Base-by-base conservation (phyloP, 2,797 vertebrate species). In the Alcedo quadribrachys region DNA sequence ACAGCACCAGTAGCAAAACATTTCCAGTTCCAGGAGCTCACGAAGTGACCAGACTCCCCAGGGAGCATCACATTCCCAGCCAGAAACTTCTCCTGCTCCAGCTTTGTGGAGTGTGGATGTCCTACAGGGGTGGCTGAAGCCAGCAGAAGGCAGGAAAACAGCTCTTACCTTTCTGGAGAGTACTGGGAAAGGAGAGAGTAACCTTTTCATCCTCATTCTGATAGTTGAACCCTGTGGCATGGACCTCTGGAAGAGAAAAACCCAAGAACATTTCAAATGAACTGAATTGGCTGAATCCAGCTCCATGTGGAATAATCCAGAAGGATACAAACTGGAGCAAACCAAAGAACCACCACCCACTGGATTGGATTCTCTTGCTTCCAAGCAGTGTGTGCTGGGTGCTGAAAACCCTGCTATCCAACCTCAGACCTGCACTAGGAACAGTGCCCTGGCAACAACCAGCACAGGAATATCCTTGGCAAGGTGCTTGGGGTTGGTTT, bases 151-250 rank as follows among this genome's bases (percentile, higher is more conserved):
- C 48, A n/a, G 12, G 33, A 20, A 61, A 65, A 53, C 0, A n/a
- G 45, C 12, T 60, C 95, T 97, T 96, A 99, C 99, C 99, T 98
- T 98, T 98, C 96, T 99, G 99, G 91, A 99, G 98, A 84, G 98
- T 97, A 66, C 98, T 99, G 83, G 99, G 99, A 93, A 99, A 99
- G 45, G 99, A 99, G 91, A 99, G 97, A 37, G 99, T 99, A 93
- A 99, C 99, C 97, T 99, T 99, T 88, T 99, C 99, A 92, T 99
- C 99, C 97, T 99, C 99, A 7, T 99, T 99, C 57, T 99, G 99
- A 94, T 99, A 99, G 97, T 99, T 99, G 98, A 99, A 99, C 89
- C 99, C 99, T 20, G 99, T 99, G 40, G 99, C 99, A 7, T 98
- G 99, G 87, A 99, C 98, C 98, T 99, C 99, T 99, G 95, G 12